A percentile compares a stretch with the other conserved stretches of the same genome.
phyloP scores from a whole-genome alignment of 2,888 invertebrate genomes.

The Cosmopolites sordidus region DNA sequence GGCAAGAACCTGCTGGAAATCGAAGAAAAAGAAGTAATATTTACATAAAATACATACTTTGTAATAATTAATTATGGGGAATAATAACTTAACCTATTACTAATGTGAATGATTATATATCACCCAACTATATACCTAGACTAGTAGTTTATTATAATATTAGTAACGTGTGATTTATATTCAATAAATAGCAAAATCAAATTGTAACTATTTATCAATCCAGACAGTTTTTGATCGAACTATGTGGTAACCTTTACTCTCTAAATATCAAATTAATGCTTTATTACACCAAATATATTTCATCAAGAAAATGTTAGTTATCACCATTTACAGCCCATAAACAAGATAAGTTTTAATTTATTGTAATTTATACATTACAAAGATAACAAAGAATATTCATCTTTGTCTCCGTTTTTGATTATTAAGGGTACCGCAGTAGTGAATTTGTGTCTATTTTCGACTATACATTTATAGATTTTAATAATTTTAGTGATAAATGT shows the following conservation, averaged over 20 bases:
- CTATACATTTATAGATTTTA: too few relatives aligned
- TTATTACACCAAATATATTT: constrained; percentile 14
- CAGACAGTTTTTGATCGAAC: background rate
- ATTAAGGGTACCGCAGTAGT: too few relatives aligned
- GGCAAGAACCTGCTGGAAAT: too few relatives aligned
- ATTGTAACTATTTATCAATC: background rate
- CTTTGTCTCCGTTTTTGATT: background rate
- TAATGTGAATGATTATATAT: too few relatives aligned
- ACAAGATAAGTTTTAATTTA: constrained; percentile 18
- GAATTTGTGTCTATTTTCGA: too few relatives aligned
- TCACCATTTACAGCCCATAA: constrained; percentile 10
- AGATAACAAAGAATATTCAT: background rate
- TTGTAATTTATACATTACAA: constrained; percentile 12
- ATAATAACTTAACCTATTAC: too few relatives aligned
- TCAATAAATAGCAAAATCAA: background rate
- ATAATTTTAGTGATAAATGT: too few relatives aligned
- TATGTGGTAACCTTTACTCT: constrained; percentile 9
- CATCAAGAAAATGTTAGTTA: constrained; percentile 13
- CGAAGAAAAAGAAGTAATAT: too few relatives aligned
- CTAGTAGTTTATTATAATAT: too few relatives aligned
- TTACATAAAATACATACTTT: too few relatives aligned
- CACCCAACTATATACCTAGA: too few relatives aligned
- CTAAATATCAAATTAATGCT: constrained; percentile 9
- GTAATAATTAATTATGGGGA: too few relatives aligned
- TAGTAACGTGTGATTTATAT: background rate